Conservation (phyloP, 2,888 invertebrate species). For the Hirtodrosophila histrioides region DNA sequence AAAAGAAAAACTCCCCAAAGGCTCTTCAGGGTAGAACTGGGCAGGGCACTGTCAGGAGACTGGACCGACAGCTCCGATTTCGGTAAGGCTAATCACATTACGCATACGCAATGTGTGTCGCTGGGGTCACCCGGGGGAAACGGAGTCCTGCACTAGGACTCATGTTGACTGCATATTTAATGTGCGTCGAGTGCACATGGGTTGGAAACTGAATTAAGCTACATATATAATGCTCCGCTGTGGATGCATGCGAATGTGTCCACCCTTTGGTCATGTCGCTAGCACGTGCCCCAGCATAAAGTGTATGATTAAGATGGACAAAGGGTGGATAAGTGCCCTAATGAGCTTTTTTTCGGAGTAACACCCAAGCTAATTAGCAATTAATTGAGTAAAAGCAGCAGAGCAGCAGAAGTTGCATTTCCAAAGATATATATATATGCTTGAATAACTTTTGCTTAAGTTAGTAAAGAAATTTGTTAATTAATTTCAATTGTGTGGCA, state of each 20-base stretch:
- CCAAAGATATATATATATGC: too few relatives aligned
- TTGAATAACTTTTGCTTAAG: too few relatives aligned
- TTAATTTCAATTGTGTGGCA: too few relatives aligned
- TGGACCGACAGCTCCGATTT: conserved; percentile 5
- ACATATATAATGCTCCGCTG: conserved; percentile 38
- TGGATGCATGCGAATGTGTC: conserved; percentile 34
- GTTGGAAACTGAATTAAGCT: conserved; percentile 49
- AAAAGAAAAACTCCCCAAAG: conserved; percentile 46
- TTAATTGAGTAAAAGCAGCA: conserved; percentile 35
- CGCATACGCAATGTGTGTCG: conserved; percentile 56
- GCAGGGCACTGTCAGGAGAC: conserved; percentile 24
- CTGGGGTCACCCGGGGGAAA: conserved; percentile 13
- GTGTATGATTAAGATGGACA: conserved; percentile 6
- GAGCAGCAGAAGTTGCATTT: neutral
- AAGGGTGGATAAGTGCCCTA: conserved; percentile 7
- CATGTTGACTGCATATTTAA: conserved; percentile 64
- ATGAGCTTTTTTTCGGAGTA: conserved; percentile 18
- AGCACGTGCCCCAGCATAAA: conserved; percentile 39
- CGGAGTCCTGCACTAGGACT: conserved; percentile 16
- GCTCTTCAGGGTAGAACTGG: conserved; percentile 33
- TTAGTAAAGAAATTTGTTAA: too few relatives aligned
- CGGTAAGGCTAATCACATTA: conserved; percentile 56
- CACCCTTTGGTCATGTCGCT: conserved; percentile 24
- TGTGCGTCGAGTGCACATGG: conserved; percentile 25
- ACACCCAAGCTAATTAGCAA: conserved; percentile 36